These are phyloP conservation scores for Hypothenemus hampei DNA, from an alignment of 1,140 invertebrate species.

Conservation along the genomic window DNA sequence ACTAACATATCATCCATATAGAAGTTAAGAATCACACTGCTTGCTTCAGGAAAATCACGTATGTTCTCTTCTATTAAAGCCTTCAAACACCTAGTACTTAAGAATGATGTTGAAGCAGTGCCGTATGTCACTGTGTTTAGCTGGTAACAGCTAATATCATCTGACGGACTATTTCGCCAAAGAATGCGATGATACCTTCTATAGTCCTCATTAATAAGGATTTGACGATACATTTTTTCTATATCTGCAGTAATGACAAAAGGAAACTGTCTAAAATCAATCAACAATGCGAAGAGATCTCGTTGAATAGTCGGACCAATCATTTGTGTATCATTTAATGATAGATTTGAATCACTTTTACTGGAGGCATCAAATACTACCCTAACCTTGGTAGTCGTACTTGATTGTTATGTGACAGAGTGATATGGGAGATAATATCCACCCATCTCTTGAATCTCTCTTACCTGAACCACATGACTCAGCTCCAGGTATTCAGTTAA, in stretches of 20 bases:
- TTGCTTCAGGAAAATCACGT: neutral
- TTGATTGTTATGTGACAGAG: slow-evolving; percentile 35
- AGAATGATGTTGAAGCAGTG: too few species aligned
- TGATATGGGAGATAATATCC: slow-evolving; percentile 37
- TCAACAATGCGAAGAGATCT: slow-evolving; percentile 41
- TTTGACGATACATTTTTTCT: slow-evolving; percentile 8
- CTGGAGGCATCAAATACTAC: slow-evolving; percentile 37
- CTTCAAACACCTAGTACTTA: neutral
- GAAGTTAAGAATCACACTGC: too few species aligned
- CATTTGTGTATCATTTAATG: slow-evolving; percentile 40
- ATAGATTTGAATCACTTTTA: slow-evolving; percentile 28
- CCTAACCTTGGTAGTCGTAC: slow-evolving; percentile 36
- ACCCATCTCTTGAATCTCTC: neutral
- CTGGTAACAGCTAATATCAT: too few species aligned
- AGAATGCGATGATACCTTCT: too few species aligned
- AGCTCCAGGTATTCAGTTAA: neutral
- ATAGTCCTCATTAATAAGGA: neutral
- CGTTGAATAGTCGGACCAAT: slow-evolving; percentile 39
- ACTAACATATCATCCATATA: neutral
- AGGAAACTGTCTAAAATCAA: slow-evolving; percentile 38
- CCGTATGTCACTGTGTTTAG: too few species aligned
- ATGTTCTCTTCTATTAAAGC: neutral
- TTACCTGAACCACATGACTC: neutral
- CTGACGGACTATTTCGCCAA: too few species aligned
- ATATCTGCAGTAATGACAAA: slow-evolving; percentile 26